phyloP scores from a whole-genome alignment of 2,113 vertebrate genomes.

The Rostratula benghalensis region DNA sequence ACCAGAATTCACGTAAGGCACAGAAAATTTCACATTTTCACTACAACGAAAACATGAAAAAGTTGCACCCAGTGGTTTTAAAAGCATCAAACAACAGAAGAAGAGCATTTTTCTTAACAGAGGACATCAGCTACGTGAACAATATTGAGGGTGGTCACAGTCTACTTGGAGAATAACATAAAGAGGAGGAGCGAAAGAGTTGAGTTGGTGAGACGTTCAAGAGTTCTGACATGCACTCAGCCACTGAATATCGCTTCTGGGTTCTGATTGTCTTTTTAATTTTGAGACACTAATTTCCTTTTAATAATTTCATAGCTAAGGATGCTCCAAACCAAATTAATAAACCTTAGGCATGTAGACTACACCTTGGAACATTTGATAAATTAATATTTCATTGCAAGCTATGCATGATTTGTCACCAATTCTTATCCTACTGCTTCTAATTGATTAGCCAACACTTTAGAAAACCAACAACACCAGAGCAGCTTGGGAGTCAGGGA shows the following conservation, averaged over 20 bases:
- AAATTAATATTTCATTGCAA: not conserved
- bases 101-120: not conserved
- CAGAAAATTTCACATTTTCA: not conserved
- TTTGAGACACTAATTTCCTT: not conserved
- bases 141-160: not conserved
- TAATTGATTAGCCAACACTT: not conserved
- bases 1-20: not conserved
- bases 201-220: not conserved
- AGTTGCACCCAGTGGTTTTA: not conserved
- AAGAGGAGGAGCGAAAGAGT: not conserved
- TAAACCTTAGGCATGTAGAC: not conserved
- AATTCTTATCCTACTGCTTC: not conserved
- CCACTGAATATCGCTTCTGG: not conserved
- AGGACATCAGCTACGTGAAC: not conserved
- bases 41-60: not conserved
- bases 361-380: not conserved
- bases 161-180: not conserved
- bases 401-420: not conserved
- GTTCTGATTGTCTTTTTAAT: not conserved
- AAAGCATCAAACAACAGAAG: not conserved
- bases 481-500: not conserved
- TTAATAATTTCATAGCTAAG: not conserved
- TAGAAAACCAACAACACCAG: not conserved
- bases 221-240: not conserved
- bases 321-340: not conserved